A percentile compares a stretch with the other conserved stretches of the same genome.
Conservation (phyloP, 2,888 invertebrate genomes). For the Busseola fusca region DNA sequence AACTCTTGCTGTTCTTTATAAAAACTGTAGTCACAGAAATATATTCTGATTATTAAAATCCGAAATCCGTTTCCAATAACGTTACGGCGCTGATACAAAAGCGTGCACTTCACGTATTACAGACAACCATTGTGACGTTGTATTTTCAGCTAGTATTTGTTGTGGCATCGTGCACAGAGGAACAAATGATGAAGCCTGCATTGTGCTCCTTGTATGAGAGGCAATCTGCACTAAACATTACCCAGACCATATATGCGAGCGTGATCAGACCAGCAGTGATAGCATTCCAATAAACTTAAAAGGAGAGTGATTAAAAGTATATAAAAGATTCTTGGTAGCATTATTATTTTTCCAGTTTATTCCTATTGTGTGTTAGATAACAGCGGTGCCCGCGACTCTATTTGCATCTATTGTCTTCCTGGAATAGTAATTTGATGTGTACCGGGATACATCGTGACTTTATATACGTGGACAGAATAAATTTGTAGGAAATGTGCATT, state of each 20-base stretch:
- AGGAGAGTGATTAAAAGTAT: conserved; percentile 38
- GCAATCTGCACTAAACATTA: conserved; percentile 71
- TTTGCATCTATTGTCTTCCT: background rate
- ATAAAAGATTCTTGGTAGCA: conserved; percentile 15
- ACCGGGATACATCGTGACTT: background rate
- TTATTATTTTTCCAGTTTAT: conserved; percentile 30
- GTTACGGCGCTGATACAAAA: conserved; percentile 53
- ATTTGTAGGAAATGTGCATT: background rate
- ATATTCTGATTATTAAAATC: conserved; percentile 33
- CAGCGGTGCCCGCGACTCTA: background rate
- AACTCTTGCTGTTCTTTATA: too few relatives aligned
- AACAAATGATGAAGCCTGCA: conserved; percentile 74
- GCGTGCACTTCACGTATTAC: conserved; percentile 71
- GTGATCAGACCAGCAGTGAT: conserved; percentile 41
- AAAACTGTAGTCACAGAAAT: background rate
- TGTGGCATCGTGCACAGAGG: conserved; percentile 60
- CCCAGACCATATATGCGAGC: conserved; percentile 44
- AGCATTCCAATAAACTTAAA: conserved; percentile 44
- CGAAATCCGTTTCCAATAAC: conserved; percentile 51
- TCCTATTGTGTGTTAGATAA: conserved; percentile 35
- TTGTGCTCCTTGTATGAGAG: conserved; percentile 69
- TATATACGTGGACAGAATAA: background rate
- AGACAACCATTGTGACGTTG: conserved; percentile 64
- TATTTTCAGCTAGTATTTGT: conserved; percentile 65
- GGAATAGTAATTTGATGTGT: background rate